phyloP scores from a whole-genome alignment of 35 echinoderm and acorn worm genomes.

The Apostichopus parvimensis region DNA sequence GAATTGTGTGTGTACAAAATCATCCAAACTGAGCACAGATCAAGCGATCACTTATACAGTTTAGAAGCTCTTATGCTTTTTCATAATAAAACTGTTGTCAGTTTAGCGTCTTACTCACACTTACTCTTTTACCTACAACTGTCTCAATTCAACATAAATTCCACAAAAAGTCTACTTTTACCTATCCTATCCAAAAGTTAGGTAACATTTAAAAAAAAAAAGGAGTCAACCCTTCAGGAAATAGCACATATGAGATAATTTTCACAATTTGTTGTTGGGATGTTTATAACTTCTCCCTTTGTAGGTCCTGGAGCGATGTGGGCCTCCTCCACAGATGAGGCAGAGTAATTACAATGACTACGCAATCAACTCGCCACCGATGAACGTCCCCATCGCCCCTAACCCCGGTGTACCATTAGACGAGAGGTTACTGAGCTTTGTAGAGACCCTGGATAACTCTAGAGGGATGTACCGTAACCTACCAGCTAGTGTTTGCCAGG shows the following conservation, averaged over 20 bases:
- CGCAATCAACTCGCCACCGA: slow-evolving; percentile 69
- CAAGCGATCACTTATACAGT: no score
- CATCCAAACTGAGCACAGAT: no score
- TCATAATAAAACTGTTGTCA: no score
- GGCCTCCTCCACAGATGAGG: slow-evolving; percentile 57
- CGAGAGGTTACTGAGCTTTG: slow-evolving; percentile 79
- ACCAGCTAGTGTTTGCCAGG: slow-evolving; percentile 57
- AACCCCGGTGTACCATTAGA: slow-evolving; percentile 77
- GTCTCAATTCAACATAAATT: no score
- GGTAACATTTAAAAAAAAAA: background rate
- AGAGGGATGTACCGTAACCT: slow-evolving; percentile 73
- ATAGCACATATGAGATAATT: background rate
- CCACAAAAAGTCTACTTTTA: no score
- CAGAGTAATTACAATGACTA: slow-evolving; percentile 69
- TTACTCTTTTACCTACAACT: no score
- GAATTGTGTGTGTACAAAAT: no score
- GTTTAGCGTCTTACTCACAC: no score
- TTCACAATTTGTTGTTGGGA: background rate
- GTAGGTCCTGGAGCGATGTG: slow-evolving; percentile 65
- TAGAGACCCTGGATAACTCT: slow-evolving; percentile 76
- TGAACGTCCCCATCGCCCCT: slow-evolving; percentile 76
- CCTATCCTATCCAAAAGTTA: no score
- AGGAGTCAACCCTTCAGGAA: background rate
- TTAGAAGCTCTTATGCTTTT: no score
- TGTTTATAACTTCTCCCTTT: background rate